Conservation (phyloP, 2,888 invertebrate species). For the Pherbina coryleti region DNA sequence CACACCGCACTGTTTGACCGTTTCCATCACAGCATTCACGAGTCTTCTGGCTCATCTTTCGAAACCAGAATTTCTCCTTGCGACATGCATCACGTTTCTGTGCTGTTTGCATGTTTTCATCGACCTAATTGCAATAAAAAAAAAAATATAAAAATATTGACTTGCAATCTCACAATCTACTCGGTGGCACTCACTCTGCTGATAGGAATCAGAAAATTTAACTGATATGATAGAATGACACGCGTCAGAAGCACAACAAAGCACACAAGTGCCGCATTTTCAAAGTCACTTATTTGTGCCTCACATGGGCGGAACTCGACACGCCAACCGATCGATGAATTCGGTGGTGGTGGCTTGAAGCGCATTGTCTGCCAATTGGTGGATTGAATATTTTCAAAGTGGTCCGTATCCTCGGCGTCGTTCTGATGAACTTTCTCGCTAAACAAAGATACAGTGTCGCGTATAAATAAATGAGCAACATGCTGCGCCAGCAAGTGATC, state of each 20-base stretch:
- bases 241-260: constrained; percentile 97
- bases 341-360: constrained; percentile 98
- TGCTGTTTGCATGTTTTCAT: constrained; percentile 97
- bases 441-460: constrained; percentile 95
- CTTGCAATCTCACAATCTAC: neutral
- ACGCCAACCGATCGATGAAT: constrained; percentile 97
- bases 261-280: constrained; percentile 98
- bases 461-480: constrained; percentile 97
- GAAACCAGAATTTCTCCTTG: constrained; percentile 92
- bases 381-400: constrained; percentile 99
- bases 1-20: constrained; percentile 23
- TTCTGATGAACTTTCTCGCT: constrained; percentile 95
- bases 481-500: constrained; percentile 95
- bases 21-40: constrained; percentile 45
- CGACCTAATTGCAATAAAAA: constrained; percentile 72
- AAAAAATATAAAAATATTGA: neutral
- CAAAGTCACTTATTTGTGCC: constrained; percentile 98
- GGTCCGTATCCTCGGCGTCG: constrained; percentile 94
- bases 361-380: constrained; percentile 99
- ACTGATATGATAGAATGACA: constrained; percentile 94
- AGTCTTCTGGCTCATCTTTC: constrained; percentile 77
- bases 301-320: constrained; percentile 99
- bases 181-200: constrained; percentile 79
- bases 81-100: constrained; percentile 91
- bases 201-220: constrained; percentile 97